Evolutionary conservation across 2,888 invertebrate species (phyloP), one percentile per base, ranked within the genome.

Genomic region (Gisinianus flammeolus): DNA sequence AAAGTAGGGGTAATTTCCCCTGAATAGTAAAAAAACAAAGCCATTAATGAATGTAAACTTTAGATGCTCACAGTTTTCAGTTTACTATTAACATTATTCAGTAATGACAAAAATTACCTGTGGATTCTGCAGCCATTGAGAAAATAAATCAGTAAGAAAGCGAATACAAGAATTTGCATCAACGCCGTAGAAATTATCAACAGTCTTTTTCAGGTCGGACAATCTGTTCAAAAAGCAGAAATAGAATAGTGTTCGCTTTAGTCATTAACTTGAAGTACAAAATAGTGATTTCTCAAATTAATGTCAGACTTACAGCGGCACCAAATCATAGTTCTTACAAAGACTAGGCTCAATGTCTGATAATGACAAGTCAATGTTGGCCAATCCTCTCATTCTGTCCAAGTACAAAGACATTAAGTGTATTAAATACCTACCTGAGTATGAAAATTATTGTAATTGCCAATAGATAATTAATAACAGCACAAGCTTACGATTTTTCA

Each of bases 151-250:
- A 87, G 96, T 91, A 24, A 98, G 89, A 86, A 98, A 93, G 86
- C 96, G 95, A 74, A 97, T 88, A 88, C 97, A 98, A 79, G 97
- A 98, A 87, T 94, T 93, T 35, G 97, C 90, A 88, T 98, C 97
- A 54, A 98, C 90, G 16, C 92, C 92, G 81, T 90, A 91, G 71
- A 88, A 88, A 69, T 89, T 85, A 19, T 78, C 71, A 22, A 81
- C 54, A 33, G 19, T 35, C 77, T 81, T 81, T 5, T 64, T 69
- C 86, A 84, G 75, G 85, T 85, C 79, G 77, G 79, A 73, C 26
- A 80, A 58, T 26, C 84, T 85, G 68, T 28, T 31, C 44, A 71
- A 74, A 74, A 8, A 12, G 5, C 6, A 35, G 12, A 35, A 8
- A 56, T 56, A 12, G 56, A n/a, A n/a, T 22, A 56, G 16, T 5